These are phyloP conservation scores for Salarias fasciatus DNA, from an alignment of 2,797 vertebrate species.

Conservation along the genomic window DNA sequence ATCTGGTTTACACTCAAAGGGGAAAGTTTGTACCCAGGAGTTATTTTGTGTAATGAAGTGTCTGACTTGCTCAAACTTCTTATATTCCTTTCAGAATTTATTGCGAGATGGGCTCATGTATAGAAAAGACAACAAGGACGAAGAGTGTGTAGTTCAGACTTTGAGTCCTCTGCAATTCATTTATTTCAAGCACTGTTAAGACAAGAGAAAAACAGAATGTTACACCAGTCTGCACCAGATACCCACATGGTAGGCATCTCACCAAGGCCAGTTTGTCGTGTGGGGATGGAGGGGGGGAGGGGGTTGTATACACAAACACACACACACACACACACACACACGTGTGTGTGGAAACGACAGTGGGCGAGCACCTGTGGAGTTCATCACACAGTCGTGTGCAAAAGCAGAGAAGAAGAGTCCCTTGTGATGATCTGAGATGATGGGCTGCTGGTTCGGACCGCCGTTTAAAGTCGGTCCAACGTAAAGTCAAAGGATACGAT, in stretches of 20 bases:
- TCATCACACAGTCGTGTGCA: not conserved
- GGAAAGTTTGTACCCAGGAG: too few relatives aligned
- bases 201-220: slow-evolving; percentile 62
- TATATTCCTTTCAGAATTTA: too few relatives aligned
- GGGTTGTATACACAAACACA: slow-evolving; percentile 36
- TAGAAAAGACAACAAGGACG: slow-evolving; percentile 6
- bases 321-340: too few relatives aligned
- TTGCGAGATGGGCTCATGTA: too few relatives aligned
- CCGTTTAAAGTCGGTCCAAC: too few relatives aligned
- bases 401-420: slow-evolving; percentile 15
- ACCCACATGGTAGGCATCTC: slow-evolving; percentile 53
- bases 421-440: slow-evolving; percentile 3
- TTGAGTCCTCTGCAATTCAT: slow-evolving; percentile 61
- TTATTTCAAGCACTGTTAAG: slow-evolving; percentile 81
- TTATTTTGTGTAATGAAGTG: too few relatives aligned
- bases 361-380: slow-evolving; percentile 18
- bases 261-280: slow-evolving; percentile 59
- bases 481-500: slow-evolving; percentile 2
- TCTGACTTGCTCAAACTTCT: too few relatives aligned
- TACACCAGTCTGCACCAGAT: slow-evolving; percentile 65
- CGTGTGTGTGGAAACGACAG: slow-evolving; percentile 30
- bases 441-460: not conserved
- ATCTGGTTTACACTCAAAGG: too few relatives aligned
- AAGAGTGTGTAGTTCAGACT: slow-evolving; percentile 34
- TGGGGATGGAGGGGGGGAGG: not conserved